phyloP scores from a whole-genome alignment of 2,113 vertebrate genomes.

The Oncorhynchus tshawytscha region DNA sequence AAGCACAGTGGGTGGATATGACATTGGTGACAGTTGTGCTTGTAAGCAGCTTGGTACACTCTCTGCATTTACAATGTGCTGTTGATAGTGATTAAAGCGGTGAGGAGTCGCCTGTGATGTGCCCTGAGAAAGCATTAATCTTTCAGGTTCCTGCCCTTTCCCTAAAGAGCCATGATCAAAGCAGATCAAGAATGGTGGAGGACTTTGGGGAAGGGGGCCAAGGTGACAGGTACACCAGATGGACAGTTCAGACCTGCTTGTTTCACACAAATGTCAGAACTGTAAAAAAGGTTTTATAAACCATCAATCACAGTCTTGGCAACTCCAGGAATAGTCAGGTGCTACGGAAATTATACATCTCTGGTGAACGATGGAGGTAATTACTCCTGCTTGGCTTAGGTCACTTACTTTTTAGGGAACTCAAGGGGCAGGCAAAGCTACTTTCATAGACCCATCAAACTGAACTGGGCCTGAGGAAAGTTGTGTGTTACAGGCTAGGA shows the following conservation, averaged over 20 bases:
- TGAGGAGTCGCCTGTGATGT: constrained; percentile 29
- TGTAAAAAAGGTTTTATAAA: constrained; percentile 68
- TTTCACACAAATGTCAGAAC: constrained; percentile 74
- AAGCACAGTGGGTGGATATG: constrained; percentile 12
- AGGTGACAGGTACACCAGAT: constrained; percentile 41
- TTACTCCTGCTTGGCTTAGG: constrained; percentile 60
- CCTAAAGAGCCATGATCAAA: constrained; percentile 57
- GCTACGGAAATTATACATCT: constrained; percentile 61
- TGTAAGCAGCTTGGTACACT: constrained; percentile 37
- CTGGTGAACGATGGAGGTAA: constrained; percentile 65
- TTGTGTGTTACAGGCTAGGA: constrained; percentile 2
- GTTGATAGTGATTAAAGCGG: constrained; percentile 48
- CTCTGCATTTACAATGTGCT: constrained; percentile 44
- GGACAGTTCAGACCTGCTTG: constrained; percentile 70
- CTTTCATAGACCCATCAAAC: not conserved
- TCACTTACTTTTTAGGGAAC: constrained; percentile 47
- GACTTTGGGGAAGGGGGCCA: constrained; percentile 17
- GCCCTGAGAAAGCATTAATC: constrained; percentile 55
- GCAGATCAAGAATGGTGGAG: constrained; percentile 57
- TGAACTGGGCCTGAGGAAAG: not conserved
- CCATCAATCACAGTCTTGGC: constrained; percentile 61
- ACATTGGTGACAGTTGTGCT: constrained; percentile 34
- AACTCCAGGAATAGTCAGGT: constrained; percentile 63
- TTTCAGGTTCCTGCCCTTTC: constrained; percentile 52
- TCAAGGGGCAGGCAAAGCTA: constrained; percentile 1